These are phyloP conservation scores for Tiaroga cobitis DNA, from an alignment of 2,797 vertebrate genomes.

Conservation along the genomic window DNA sequence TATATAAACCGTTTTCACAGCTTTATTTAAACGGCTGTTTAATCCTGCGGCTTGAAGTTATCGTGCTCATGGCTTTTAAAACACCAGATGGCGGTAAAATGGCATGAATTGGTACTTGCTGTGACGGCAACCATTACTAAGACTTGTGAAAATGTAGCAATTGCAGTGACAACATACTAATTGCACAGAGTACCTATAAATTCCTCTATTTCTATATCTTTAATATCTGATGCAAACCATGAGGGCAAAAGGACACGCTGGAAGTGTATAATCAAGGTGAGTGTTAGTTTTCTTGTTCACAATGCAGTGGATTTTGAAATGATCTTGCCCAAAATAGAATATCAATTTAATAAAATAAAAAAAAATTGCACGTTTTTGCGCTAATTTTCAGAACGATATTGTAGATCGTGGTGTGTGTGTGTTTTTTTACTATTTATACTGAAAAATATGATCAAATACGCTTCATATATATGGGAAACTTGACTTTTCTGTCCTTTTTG, in stretches of 20 bases:
- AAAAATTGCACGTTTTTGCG: too few relatives aligned
- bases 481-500: neutral
- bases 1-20: neutral
- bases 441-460: neutral
- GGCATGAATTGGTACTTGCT: too few relatives aligned
- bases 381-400: too few relatives aligned
- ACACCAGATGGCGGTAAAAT: slow-evolving; percentile 6
- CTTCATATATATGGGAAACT: neutral
- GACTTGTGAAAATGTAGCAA: neutral
- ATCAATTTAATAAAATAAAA: too few relatives aligned
- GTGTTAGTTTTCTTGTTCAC: neutral
- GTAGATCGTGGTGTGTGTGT: neutral
- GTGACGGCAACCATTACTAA: neutral
- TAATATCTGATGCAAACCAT: neutral
- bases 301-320: too few relatives aligned
- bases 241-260: neutral
- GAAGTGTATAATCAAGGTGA: neutral
- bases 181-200: neutral
- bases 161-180: neutral
- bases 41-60: neutral
- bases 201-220: neutral
- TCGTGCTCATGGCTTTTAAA: neutral
- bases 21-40: neutral
- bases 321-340: neutral
- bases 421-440: neutral